These are phyloP conservation scores for Scolanthus callimorphus DNA, from an alignment of 92 coral and sea anemone genomes.

Conservation along the genomic window DNA sequence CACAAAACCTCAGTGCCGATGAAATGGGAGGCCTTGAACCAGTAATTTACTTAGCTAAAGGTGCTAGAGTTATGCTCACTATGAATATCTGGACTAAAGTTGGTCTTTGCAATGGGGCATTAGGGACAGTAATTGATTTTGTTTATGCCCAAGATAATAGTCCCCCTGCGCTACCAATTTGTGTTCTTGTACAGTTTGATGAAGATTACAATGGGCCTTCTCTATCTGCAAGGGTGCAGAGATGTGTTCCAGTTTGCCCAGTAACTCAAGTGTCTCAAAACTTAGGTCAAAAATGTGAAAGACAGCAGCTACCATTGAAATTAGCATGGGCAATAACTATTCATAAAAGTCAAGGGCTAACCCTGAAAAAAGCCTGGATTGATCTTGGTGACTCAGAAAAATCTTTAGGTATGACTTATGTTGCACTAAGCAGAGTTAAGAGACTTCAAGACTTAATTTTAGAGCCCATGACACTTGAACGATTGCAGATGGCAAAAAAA, in stretches of 20 bases:
- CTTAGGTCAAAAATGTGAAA: too few species aligned
- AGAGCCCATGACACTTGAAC: too few species aligned
- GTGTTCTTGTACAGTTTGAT: too few species aligned
- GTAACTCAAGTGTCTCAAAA: constrained; percentile 48
- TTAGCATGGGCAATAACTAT: constrained; percentile 49
- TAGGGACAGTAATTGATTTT: background rate
- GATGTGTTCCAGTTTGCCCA: constrained; percentile 66
- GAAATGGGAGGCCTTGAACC: background rate
- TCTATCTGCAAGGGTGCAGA: constrained; percentile 31
- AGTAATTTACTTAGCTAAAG: background rate
- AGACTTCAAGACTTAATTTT: too few species aligned
- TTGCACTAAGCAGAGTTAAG: too few species aligned
- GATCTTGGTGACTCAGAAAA: too few species aligned
- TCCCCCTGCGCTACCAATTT: background rate
- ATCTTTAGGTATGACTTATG: too few species aligned
- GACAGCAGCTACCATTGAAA: too few species aligned
- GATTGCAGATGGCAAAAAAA: too few species aligned
- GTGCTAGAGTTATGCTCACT: background rate
- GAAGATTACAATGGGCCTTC: too few species aligned
- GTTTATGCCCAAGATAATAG: background rate
- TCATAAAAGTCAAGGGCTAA: too few species aligned
- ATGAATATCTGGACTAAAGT: background rate
- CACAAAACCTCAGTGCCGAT: background rate
- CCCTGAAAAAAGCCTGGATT: too few species aligned
- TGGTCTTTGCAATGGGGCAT: background rate